Evolutionary conservation across 1,140 invertebrate species (phyloP).

Genomic region (Melanaphis sacchari): DNA sequence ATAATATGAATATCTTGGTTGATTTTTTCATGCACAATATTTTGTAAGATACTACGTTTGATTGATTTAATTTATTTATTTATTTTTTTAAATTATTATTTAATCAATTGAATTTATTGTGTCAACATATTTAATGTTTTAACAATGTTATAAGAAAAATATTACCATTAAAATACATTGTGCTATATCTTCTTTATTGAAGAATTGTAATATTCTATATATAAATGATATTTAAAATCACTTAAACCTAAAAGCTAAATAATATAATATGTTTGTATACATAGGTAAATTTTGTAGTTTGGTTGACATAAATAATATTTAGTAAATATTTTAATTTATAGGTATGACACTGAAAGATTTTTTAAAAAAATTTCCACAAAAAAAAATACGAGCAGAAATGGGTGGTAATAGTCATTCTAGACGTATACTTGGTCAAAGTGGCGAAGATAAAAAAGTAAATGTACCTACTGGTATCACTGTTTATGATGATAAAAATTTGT

Average conservation of each 20-base stretch:
- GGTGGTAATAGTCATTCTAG: constrained; percentile 77
- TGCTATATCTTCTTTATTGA: not conserved
- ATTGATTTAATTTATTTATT: not conserved
- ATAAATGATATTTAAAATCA: not conserved
- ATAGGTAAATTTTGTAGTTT: not conserved
- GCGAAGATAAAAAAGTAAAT: constrained; percentile 73
- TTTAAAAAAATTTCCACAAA: constrained; percentile 66
- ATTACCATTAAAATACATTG: too few relatives aligned
- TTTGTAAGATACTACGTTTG: too few relatives aligned
- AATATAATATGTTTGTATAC: not conserved
- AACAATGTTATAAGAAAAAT: not conserved
- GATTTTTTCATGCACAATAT: too few relatives aligned
- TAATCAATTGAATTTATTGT: not conserved
- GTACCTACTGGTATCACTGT: constrained; percentile 83
- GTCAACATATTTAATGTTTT: not conserved
- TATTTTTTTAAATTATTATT: too few relatives aligned
- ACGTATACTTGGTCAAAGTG: constrained; percentile 77
- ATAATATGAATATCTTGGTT: not conserved
- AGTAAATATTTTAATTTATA: constrained; percentile 46
- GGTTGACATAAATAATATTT: not conserved
- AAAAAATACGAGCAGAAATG: constrained; percentile 70
- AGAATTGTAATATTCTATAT: too few relatives aligned
- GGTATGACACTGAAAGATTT: constrained; percentile 69
- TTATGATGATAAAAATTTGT: constrained; percentile 70
- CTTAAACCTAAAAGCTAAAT: not conserved